Conservation (phyloP, 1,140 invertebrate genomes). For the Chironomus tepperi region DNA sequence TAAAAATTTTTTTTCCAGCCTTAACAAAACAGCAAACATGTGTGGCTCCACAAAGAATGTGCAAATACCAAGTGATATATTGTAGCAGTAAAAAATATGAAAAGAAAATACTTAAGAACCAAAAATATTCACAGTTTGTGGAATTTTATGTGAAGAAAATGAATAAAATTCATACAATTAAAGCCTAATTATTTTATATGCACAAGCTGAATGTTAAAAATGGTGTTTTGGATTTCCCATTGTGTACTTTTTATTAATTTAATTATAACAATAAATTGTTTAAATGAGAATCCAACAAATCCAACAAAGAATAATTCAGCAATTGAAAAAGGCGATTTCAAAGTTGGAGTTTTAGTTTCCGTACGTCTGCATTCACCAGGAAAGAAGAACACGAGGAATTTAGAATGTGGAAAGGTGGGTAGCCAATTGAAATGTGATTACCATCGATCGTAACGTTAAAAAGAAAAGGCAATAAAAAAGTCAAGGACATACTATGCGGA, state of each 20-base stretch:
- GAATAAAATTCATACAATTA: no score
- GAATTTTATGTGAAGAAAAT: no score
- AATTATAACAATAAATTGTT: constrained; percentile 4
- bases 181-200: no score
- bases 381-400: constrained; percentile 10
- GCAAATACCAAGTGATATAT: no score
- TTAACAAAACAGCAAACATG: no score
- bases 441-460: not conserved
- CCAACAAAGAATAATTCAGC: not conserved
- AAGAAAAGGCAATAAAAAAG: not conserved
- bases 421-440: not conserved
- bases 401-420: constrained; percentile 13
- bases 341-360: not conserved
- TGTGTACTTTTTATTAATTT: not conserved
- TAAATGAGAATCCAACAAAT: constrained; percentile 6
- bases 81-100: no score
- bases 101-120: no score
- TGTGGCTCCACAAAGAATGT: no score
- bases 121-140: no score
- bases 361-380: not conserved
- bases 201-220: no score
- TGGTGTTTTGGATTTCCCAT: not conserved
- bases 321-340: not conserved
- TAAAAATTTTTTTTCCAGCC: no score
- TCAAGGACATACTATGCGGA: not conserved